Percentiles rank a stretch among this genome's conserved stretches.
phyloP scores from a whole-genome alignment of 2,113 vertebrate genomes.

The Pyxicephalus adspersus region DNA sequence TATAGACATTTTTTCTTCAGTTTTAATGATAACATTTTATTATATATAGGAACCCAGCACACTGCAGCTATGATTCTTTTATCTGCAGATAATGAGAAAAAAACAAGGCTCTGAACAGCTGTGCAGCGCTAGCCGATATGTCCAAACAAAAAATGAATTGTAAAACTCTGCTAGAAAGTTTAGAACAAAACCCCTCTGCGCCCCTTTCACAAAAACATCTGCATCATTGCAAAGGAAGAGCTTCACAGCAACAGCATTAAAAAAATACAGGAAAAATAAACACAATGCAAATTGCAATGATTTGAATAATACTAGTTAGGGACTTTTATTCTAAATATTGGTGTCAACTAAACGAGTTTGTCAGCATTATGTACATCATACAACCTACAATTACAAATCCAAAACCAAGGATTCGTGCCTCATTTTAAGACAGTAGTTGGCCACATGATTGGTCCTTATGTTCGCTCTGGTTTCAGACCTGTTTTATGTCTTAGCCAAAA shows the following conservation, averaged over 20 bases:
- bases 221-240: constrained; percentile 36
- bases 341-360: neutral
- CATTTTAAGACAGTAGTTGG: no score
- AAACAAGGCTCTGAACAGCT: constrained; percentile 37
- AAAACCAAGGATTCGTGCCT: no score
- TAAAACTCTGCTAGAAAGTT: constrained; percentile 44
- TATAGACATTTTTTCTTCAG: constrained; percentile 12
- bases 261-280: constrained; percentile 31
- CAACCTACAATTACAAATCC: no score
- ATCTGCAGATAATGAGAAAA: constrained; percentile 49
- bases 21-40: constrained; percentile 46
- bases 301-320: neutral
- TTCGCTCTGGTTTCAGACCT: no score
- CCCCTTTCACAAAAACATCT: constrained; percentile 48
- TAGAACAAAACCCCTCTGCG: constrained; percentile 38
- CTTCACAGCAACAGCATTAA: constrained; percentile 25
- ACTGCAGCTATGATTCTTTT: constrained; percentile 46
- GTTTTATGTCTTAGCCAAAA: no score
- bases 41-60: constrained; percentile 13
- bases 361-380: no score
- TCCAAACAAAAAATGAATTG: constrained; percentile 52
- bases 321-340: neutral
- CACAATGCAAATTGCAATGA: constrained; percentile 32
- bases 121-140: constrained; percentile 32
- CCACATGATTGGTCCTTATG: no score